phyloP scores from a whole-genome alignment of 2,113 vertebrate species.

The Phalacrocorax aristotelis region DNA sequence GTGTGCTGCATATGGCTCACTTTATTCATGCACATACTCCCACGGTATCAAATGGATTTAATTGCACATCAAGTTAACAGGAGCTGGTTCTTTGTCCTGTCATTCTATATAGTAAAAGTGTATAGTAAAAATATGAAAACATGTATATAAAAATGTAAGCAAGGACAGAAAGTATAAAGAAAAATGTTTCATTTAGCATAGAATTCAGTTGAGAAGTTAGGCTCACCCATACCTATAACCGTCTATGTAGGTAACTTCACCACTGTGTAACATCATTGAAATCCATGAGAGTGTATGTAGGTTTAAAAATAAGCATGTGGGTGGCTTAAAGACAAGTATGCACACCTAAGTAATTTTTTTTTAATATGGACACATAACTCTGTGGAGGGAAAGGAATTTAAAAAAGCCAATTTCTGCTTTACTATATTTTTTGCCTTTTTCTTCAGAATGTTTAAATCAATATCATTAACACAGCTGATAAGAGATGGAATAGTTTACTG shows the following conservation, averaged over 20 bases:
- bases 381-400: background rate
- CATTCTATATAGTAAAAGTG: background rate
- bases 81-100: background rate
- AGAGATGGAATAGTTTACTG: background rate
- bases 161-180: background rate
- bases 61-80: background rate
- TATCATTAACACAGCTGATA: background rate
- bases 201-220: background rate
- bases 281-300: background rate
- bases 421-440: background rate
- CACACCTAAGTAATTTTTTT: background rate
- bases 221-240: accelerated
- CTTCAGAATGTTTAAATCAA: background rate
- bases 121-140: background rate
- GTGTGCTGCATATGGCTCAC: background rate
- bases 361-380: background rate
- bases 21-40: background rate
- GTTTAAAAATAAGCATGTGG: background rate
- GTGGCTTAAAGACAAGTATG: background rate
- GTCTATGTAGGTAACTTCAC: background rate
- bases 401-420: background rate
- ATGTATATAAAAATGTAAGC: background rate
- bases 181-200: background rate
- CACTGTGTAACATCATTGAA: background rate
- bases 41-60: background rate